Conservation (phyloP, 2,888 invertebrate genomes). For the Tachystola acroxantha region DNA sequence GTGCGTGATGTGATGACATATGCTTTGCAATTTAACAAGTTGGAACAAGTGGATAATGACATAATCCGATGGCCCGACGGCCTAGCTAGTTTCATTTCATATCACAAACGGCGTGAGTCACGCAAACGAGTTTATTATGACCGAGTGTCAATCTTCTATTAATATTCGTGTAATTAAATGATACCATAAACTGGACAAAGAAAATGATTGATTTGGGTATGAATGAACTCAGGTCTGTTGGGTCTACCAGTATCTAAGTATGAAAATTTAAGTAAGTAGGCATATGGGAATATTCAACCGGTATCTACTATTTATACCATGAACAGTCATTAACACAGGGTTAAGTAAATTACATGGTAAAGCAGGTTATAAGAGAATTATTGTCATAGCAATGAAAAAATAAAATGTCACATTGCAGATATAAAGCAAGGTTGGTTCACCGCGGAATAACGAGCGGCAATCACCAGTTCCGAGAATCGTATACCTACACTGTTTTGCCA, state of each 20-base stretch:
- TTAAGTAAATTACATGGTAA: too few relatives aligned
- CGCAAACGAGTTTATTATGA: constrained; percentile 37
- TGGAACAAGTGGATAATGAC: constrained; percentile 53
- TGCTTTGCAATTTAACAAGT: constrained; percentile 40
- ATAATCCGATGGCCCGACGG: constrained; percentile 45
- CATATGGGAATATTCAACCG: too few relatives aligned
- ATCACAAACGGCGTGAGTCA: constrained; percentile 51
- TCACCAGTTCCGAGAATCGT: constrained; percentile 54
- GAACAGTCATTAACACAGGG: too few relatives aligned
- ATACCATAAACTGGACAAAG: too few relatives aligned
- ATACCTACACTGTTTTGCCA: constrained; percentile 51
- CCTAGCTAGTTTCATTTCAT: constrained; percentile 41
- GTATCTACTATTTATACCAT: too few relatives aligned
- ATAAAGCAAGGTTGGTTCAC: constrained; percentile 12
- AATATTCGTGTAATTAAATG: neutral
- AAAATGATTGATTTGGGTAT: too few relatives aligned
- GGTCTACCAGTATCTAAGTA: too few relatives aligned
- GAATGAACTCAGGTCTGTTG: too few relatives aligned
- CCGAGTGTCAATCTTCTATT: neutral
- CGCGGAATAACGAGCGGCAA: constrained; percentile 37
- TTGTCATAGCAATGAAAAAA: too few relatives aligned
- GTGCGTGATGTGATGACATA: constrained; percentile 26
- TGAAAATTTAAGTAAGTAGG: too few relatives aligned
- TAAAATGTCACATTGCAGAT: constrained; percentile 6
- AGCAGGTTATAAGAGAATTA: too few relatives aligned